Evolutionary conservation across 2,113 vertebrate genomes (phyloP), one percentile per base, ranked within the genome.

Genomic region (Pangasianodon hypophthalmus): DNA sequence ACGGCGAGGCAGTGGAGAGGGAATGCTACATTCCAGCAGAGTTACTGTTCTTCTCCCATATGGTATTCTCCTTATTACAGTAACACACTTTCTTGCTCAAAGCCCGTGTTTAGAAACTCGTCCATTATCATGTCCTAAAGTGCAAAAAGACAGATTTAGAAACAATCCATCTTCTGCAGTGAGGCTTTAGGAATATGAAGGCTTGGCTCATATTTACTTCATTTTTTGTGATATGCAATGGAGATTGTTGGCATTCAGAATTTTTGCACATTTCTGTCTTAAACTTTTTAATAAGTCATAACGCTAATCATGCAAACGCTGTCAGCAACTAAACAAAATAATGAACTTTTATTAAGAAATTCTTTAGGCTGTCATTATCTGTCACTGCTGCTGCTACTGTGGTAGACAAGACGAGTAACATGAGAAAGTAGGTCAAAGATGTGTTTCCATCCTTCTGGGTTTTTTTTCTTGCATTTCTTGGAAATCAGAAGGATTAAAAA

Each of bases 1-100:
- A 62, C 32, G 54, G 60, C 6, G 19, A 75, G 71, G 60, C 46
- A 50, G 21, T 80, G 26, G 58, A 79, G 32, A 56, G 84, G 69
- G 21, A 91, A 80, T 67, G 85, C 58, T 64, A 37, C 48, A 79
- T 85, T 91, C 56, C 84, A n/a, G 64, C 2, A 44, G 50, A 73
- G 37, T 81, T 62, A 87, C 67, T 84, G n/a, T 75, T 50, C 80
- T 48, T 84, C 80, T 84, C 19, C 2, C 56, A 80, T 88, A 79
- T 88, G 86, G n/a, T 90, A 37, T 90, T 87, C 87, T 85, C 83
- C 46, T 87, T 88, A 88, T 37, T 86, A 58, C 79, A 52, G 86
- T 73, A 84, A 84, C 86, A 54, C n/a, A 46, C 9, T 56, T 41
- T 69, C 50, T 44, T 46, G 85, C 73, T 80, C 88, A 60, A 64